These are phyloP conservation scores for Nomada ferruginata DNA, from an alignment of 2,888 invertebrate genomes.

Conservation along the genomic window DNA sequence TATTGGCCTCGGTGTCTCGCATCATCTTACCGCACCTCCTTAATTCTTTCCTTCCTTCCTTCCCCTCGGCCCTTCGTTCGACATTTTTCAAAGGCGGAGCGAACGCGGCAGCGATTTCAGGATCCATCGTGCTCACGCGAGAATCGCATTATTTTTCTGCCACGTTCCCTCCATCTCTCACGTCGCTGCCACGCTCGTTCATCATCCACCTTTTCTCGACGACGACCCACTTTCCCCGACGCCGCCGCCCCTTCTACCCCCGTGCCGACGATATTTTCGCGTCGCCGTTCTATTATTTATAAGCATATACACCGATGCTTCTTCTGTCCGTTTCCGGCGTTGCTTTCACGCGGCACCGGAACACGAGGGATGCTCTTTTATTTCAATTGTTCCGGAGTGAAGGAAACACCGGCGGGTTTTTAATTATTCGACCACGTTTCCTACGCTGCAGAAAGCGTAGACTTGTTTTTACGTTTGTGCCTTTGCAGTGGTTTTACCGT, in stretches of 20 bases:
- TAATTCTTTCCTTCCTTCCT: constrained; percentile 18
- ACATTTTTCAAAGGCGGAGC: constrained; percentile 13
- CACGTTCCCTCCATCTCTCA: constrained; percentile 33
- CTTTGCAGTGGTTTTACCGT: not conserved
- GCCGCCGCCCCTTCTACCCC: constrained; percentile 5
- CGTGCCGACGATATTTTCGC: constrained; percentile 31
- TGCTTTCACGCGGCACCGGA: not conserved
- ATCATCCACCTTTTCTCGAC: constrained; percentile 58
- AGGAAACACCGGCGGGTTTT: constrained; percentile 6
- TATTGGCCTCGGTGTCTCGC: constrained; percentile 9
- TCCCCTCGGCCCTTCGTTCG: not conserved
- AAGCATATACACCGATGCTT: constrained; percentile 22
- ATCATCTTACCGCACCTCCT: not conserved
- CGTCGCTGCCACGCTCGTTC: constrained; percentile 58
- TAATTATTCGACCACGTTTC: constrained; percentile 31
- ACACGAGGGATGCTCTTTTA: constrained; percentile 10
- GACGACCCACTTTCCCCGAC: constrained; percentile 64
- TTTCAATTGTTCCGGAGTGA: constrained; percentile 33
- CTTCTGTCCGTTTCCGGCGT: constrained; percentile 33
- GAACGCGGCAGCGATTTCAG: constrained; percentile 38
- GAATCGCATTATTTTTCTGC: constrained; percentile 70
- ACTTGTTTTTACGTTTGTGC: not conserved
- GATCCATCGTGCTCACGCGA: constrained; percentile 64
- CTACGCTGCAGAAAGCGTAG: too few relatives aligned
- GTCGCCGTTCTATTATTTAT: constrained; percentile 52